phyloP scores from a whole-genome alignment of 2,797 vertebrate genomes.

The Bovichtus diacanthus region DNA sequence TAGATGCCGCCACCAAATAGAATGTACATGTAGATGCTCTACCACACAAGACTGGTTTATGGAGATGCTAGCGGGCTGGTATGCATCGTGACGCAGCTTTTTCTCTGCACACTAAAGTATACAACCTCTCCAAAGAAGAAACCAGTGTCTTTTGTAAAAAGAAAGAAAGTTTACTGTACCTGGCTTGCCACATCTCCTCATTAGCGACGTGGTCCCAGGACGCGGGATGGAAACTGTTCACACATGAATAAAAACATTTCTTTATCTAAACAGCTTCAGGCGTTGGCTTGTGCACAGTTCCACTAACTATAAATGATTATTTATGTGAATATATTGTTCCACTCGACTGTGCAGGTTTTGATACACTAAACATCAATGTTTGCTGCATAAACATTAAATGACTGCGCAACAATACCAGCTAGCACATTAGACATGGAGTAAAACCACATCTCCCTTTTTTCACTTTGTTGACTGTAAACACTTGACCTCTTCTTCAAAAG shows the following conservation, averaged over 20 bases:
- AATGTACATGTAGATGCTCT: constrained; percentile 80
- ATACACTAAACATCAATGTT: constrained; percentile 72
- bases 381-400: constrained; percentile 79
- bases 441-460: constrained; percentile 74
- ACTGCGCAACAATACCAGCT: constrained; percentile 77
- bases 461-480: constrained; percentile 82
- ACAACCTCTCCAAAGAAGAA: constrained; percentile 31
- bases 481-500: constrained; percentile 88
- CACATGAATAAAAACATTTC: constrained; percentile 29
- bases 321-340: constrained; percentile 74
- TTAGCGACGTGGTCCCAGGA: constrained; percentile 98
- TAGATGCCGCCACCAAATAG: constrained; percentile 77
- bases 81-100: constrained; percentile 73
- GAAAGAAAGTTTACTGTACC: constrained; percentile 82
- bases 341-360: constrained; percentile 60
- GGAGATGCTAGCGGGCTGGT: constrained; percentile 71
- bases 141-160: background rate
- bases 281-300: constrained; percentile 60
- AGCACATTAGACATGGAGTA: constrained; percentile 79
- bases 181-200: constrained; percentile 99
- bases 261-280: constrained; percentile 63
- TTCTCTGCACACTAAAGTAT: constrained; percentile 54
- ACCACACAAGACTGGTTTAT: constrained; percentile 82
- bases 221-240: constrained; percentile 89
- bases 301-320: constrained; percentile 75